Base-by-base conservation (phyloP, 2,113 vertebrate genomes). In the Rhagologus leucostigma region DNA sequence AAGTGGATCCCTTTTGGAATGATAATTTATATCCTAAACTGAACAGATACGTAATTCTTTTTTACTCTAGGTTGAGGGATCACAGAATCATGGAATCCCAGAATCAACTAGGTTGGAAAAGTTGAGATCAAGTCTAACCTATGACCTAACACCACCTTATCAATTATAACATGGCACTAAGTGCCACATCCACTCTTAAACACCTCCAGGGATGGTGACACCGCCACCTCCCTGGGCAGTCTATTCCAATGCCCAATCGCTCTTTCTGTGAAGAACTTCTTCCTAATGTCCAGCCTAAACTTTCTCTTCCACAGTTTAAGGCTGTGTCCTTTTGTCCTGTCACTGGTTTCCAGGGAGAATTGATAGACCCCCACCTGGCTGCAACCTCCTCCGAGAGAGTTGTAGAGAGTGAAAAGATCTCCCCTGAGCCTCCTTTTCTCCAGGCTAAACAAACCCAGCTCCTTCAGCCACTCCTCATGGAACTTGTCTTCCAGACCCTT, bases 391-490 rank as follows among this genome's bases (percentile, higher is more conserved):
- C 67, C 59, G 13, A 67, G 17, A 32, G 2, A 50, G 35, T 22
- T 67, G 26, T 42, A 67, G 13, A 59, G 18, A 35, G n/a, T 64
- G n/a, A 84, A 5, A 46, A 64, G 16, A 1, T 59, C 13, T 57
- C 32, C 32, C 7, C 33, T 37, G 21, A 50, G 7, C 8, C 21
- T 50, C 26, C 16, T 55, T 55, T 63, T 46, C 41, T 57, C 35
- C 52, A 67, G 35, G 20, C 19, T 41, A 30, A 85, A 41, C 42
- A 85, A 41, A 35, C 6, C 8, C 52, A 75, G 4, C 5, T 85
- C 16, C 16, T 4, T 29, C 59, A 74, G 50, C 23, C 1, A 0
- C 12, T 21, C 8, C 3, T 56, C n/a, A 49, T 0, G 2, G 10
- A 35, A 10, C 8, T 49, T 74, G 16, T 47, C 30, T 16, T 84